These are phyloP conservation scores for Ectemnius cavifrons DNA, from an alignment of 2,888 invertebrate species.

Conservation along the genomic window DNA sequence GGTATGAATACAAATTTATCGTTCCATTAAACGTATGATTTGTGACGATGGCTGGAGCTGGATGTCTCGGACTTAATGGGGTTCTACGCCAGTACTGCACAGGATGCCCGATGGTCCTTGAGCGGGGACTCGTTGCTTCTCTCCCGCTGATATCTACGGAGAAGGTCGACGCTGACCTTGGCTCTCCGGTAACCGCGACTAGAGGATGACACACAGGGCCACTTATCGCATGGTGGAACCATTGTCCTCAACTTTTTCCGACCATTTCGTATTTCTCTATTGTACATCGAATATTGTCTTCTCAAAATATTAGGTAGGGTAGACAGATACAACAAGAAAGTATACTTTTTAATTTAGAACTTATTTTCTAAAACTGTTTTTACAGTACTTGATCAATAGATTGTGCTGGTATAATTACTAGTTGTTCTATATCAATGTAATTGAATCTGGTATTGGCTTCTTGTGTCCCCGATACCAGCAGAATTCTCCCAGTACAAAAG, in stretches of 20 bases:
- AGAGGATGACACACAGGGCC: constrained; percentile 34
- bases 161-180: constrained; percentile 52
- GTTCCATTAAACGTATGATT: constrained; percentile 60
- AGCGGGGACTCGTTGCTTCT: constrained; percentile 24
- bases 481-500: constrained; percentile 14
- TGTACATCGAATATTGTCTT: too few relatives aligned
- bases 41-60: constrained; percentile 44
- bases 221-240: constrained; percentile 37
- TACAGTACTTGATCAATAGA: too few relatives aligned
- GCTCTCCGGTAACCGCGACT: constrained; percentile 20
- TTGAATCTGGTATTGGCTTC: neutral
- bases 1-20: constrained; percentile 57
- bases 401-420: too few relatives aligned
- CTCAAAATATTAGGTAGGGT: too few relatives aligned
- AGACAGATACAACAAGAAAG: too few relatives aligned
- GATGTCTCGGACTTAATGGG: constrained; percentile 55
- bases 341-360: too few relatives aligned
- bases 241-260: constrained; percentile 25
- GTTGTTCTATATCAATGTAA: too few relatives aligned
- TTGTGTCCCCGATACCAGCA: constrained; percentile 3
- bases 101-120: constrained; percentile 45
- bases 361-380: too few relatives aligned
- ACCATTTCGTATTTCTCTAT: too few relatives aligned
- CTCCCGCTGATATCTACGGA: constrained; percentile 25
- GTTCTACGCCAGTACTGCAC: constrained; percentile 50